Evolutionary conservation across 2,797 vertebrate species (phyloP), one percentile per base, ranked within the genome.

Genomic region (Lophotriccus pileatus): DNA sequence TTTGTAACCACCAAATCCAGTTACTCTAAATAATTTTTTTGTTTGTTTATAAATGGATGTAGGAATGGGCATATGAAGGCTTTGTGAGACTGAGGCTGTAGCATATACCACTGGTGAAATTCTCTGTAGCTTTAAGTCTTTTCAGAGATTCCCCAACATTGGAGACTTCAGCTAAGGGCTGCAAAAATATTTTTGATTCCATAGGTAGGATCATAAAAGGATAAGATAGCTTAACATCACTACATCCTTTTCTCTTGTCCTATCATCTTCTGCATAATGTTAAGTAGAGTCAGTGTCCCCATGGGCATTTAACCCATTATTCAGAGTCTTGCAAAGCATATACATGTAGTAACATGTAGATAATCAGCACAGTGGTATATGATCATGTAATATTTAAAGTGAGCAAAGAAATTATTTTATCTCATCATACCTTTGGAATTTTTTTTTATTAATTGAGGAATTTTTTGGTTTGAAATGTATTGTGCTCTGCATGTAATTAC

Each of bases 71-170:
- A 49, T 58, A 30, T 67, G 63, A 86, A 83, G 30, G 39, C 53
- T 75, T 4, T 0, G 0, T n/a, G 58, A 75, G 28, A 44, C 36
- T 58, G 30, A 27, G 12, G 27, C 2, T 22, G 25, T 34, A 36
- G 36, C 21, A 15, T 28, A 41, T 23, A 23, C 25, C 10, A 47
- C 27, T 53, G 23, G 10, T 41, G 21, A 55, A 74, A 79, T 72
- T 68, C n/a, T 41, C 41, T 56, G 9, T 67, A 32, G 24, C 30
- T 19, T 75, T 76, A 58, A 55, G 53, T 8, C 43, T 86, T 59
- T 23, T 28, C 12, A 34, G 12, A 56, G 32, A 58, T 53, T 9
- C 15, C 28, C 9, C 36, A 53, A 24, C 20, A 49, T 25, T 24
- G 10, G n/a, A 49, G 14, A 22, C 10, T 70, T 79, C 47, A 74